Evolutionary conservation across 2,113 vertebrate species (phyloP), one percentile per base, ranked within the genome.

Genomic region (Notothenia coriiceps): DNA sequence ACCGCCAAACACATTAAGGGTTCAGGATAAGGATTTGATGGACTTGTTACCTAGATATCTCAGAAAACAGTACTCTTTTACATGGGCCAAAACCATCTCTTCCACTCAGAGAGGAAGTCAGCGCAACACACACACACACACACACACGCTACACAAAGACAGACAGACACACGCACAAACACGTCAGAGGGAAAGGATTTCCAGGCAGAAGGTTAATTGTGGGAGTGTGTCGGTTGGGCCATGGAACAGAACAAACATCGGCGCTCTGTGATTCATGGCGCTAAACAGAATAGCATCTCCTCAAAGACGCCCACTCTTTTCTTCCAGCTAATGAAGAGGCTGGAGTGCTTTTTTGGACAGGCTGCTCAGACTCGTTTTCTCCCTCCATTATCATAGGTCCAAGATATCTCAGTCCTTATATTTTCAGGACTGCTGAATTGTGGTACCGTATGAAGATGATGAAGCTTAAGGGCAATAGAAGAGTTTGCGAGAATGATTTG

Each of bases 161-260:
- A 46, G n/a, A 33, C 60, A 49, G 10, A 72, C 70, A 54, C 65
- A 76, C 44, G 1, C 76, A 79, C 55, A 74, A 20, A 35, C 65
- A 69, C 68, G 55, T 79, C 76, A 83, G 63, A 22, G 54, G 63
- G 51, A 80, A 81, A 77, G 73, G 86, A 77, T 81, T 92, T 89
- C 87, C 81, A 84, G 83, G 83, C 82, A 88, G 82, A 77, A 84
- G 90, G 91, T 91, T 92, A 90, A 90, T 90, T 92, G 82, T 86
- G 81, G 85, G 84, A 86, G 86, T 79, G 85, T 78, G 90, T 88
- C 88, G 83, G 82, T 74, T 63, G 64, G 50, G 70, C 57, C n/a
- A 59, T 79, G 67, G 73, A 87, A 72, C 74, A 77, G 70, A 80
- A 78, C 76, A 86, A 80, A 85, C 86, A 76, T 69, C 56, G 25